A percentile compares a stretch with the other conserved stretches of the same genome.
Conservation (phyloP, 2,888 invertebrate species). For the Notocelia uddmanniana region DNA sequence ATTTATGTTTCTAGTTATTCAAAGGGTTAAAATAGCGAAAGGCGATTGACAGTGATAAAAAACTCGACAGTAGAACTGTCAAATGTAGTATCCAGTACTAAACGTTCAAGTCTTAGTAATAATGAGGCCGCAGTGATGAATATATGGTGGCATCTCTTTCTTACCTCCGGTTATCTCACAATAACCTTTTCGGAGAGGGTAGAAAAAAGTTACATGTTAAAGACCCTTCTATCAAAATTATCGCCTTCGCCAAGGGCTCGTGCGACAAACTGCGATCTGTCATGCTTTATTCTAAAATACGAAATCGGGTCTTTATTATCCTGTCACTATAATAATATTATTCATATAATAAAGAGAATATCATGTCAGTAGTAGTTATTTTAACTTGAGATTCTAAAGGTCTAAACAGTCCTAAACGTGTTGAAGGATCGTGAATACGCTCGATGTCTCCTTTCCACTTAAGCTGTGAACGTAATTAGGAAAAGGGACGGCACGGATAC, state of each 20-base stretch:
- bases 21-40: neutral
- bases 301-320: neutral
- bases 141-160: conserved; percentile 50
- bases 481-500: no score
- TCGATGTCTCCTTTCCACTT: no score
- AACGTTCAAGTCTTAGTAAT: conserved; percentile 26
- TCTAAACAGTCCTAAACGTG: neutral
- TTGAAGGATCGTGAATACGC: neutral
- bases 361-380: neutral
- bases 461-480: no score
- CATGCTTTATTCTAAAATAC: neutral
- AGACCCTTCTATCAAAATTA: neutral
- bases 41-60: neutral
- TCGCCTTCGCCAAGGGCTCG: neutral
- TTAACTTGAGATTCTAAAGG: conserved; percentile 8
- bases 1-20: neutral
- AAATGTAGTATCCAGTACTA: conserved; percentile 22
- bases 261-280: neutral
- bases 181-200: conserved; percentile 8
- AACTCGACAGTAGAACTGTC: neutral
- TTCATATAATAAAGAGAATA: neutral
- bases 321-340: neutral
- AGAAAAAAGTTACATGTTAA: neutral
- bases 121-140: conserved; percentile 43
- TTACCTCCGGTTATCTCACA: conserved; percentile 29